Evolutionary conservation across 2,888 invertebrate genomes (phyloP).

Genomic region (Ganaspis brasiliensis): DNA sequence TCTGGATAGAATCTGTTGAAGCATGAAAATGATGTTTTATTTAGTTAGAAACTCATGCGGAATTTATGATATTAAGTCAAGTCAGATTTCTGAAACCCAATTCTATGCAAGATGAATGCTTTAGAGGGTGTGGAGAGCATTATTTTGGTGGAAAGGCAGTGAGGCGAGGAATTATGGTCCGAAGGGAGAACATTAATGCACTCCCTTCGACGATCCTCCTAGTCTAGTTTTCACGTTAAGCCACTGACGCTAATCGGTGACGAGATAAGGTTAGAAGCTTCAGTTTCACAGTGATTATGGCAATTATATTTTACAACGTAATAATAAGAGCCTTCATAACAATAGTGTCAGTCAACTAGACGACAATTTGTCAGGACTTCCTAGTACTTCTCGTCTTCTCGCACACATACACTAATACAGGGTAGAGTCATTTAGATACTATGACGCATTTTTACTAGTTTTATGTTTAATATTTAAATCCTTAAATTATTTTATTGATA

Average conservation of each 20-base stretch:
- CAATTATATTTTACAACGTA: constrained; percentile 30
- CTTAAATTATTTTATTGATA: too few species aligned
- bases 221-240: constrained; percentile 41
- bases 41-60: neutral
- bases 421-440: too few species aligned
- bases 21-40: neutral
- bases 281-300: constrained; percentile 68
- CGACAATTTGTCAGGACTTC: constrained; percentile 17
- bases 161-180: constrained; percentile 60
- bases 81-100: neutral
- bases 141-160: constrained; percentile 57
- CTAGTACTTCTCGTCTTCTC: neutral
- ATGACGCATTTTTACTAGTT: too few species aligned
- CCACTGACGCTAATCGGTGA: constrained; percentile 67
- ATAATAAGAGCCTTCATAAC: constrained; percentile 35
- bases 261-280: constrained; percentile 69
- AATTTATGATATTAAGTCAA: constrained; percentile 10
- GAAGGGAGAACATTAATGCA: constrained; percentile 50
- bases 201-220: constrained; percentile 46
- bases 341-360: constrained; percentile 27
- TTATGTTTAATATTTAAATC: too few species aligned
- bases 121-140: constrained; percentile 52
- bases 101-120: constrained; percentile 32
- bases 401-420: neutral
- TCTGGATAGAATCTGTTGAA: neutral